Percentiles rank a stretch among this genome's conserved stretches.
Evolutionary conservation across 1,140 invertebrate genomes (phyloP).

Genomic region (Antheraea pernyi): DNA sequence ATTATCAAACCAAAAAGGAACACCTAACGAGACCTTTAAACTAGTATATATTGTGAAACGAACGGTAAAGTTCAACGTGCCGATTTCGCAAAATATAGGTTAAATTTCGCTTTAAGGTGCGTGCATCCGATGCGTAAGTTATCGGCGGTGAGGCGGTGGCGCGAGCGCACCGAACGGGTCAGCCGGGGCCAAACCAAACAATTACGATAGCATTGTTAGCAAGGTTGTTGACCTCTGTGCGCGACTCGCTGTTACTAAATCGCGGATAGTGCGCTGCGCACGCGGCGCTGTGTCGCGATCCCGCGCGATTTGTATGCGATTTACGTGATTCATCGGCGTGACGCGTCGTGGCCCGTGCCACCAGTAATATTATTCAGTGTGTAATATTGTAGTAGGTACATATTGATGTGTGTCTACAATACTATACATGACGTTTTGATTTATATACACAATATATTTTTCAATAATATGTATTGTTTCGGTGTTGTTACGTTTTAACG

Average conservation of each 20-base stretch:
- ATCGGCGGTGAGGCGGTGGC: constrained; percentile 21
- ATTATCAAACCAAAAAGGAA: not conserved
- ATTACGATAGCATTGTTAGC: constrained; percentile 53
- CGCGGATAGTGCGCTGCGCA: constrained; percentile 16
- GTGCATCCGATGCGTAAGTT: constrained; percentile 26
- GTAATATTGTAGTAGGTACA: not conserved
- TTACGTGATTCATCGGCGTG: constrained; percentile 22
- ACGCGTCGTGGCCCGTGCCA: not conserved
- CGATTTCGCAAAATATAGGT: constrained; percentile 1
- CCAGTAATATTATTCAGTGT: not conserved
- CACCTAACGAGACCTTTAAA: not conserved
- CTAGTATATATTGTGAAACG: not conserved
- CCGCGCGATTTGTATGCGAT: constrained; percentile 24
- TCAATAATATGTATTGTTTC: too few species aligned
- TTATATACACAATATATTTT: not conserved
- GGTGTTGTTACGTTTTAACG: too few species aligned
- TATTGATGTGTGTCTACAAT: not conserved
- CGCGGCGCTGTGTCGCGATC: constrained; percentile 17
- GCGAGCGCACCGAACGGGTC: constrained; percentile 38
- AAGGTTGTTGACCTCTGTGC: constrained; percentile 44
- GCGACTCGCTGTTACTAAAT: constrained; percentile 40
- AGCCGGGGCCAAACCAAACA: constrained; percentile 50
- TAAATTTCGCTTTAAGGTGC: constrained; percentile 21
- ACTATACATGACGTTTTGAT: not conserved
- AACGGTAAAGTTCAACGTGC: constrained; percentile 1